A percentile compares a stretch with the other conserved stretches of the same genome.
phyloP scores from a whole-genome alignment of 2,113 vertebrate genomes.

The Syngnathoides biaculeatus region DNA sequence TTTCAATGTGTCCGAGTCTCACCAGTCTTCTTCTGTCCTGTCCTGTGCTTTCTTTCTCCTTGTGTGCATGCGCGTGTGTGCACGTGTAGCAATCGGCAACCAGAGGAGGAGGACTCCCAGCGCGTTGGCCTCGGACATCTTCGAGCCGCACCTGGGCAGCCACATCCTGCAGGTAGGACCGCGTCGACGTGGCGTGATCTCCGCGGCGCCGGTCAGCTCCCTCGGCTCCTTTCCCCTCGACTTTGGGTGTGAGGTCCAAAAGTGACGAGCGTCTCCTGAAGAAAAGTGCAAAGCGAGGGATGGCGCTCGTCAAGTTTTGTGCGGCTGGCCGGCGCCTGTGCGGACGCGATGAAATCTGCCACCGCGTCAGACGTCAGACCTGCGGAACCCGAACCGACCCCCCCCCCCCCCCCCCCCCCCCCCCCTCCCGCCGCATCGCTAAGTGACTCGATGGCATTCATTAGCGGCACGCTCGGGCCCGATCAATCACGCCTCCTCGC shows the following conservation, averaged over 20 bases:
- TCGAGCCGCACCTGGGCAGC: constrained; percentile 97
- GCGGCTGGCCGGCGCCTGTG: neutral
- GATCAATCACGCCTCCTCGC: constrained; percentile 72
- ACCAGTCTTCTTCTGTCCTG: constrained; percentile 71
- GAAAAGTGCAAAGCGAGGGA: too few species aligned
- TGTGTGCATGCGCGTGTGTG: constrained; percentile 37
- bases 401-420: too few species aligned
- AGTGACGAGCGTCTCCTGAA: too few species aligned
- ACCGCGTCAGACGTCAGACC: constrained; percentile 66
- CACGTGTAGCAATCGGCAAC: constrained; percentile 85
- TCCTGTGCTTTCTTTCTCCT: constrained; percentile 61
- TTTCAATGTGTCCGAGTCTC: constrained; percentile 72
- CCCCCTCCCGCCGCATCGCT: too few species aligned
- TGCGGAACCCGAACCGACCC: too few species aligned
- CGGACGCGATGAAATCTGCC: neutral
- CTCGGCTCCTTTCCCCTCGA: neutral
- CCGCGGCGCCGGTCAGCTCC: neutral
- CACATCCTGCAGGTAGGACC: constrained; percentile 95
- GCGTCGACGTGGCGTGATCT: neutral
- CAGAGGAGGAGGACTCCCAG: constrained; percentile 92
- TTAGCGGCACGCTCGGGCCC: constrained; percentile 71
- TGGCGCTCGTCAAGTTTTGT: neutral
- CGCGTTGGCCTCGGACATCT: constrained; percentile 87
- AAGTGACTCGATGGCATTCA: constrained; percentile 76
- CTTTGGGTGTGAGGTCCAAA: too few species aligned